Conservation (phyloP, 2,797 vertebrate genomes). For the Lerista edwardsae region DNA sequence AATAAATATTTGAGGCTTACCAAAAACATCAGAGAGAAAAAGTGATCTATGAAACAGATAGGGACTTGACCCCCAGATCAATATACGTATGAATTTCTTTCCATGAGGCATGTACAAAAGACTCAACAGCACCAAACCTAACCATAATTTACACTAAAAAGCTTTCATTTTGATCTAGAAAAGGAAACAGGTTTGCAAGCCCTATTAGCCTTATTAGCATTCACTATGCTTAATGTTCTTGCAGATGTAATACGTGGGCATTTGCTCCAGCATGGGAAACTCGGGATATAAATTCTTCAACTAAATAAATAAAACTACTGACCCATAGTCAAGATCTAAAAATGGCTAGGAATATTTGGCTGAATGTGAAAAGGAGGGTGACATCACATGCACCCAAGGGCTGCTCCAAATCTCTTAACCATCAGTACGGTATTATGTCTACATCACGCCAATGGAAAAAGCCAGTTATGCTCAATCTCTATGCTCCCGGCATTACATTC, state of each 20-base stretch:
- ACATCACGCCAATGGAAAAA: not conserved
- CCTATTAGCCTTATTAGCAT: not conserved
- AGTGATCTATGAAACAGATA: not conserved
- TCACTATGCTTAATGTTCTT: not conserved
- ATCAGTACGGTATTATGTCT: not conserved
- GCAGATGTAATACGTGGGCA: not conserved
- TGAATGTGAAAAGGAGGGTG: not conserved
- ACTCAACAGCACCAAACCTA: not conserved
- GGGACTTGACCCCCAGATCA: not conserved
- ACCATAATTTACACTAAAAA: not conserved
- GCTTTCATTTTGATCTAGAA: not conserved
- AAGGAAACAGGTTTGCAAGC: not conserved
- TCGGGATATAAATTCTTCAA: too few species aligned
- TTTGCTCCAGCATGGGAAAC: too few species aligned
- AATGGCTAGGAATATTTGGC: not conserved
- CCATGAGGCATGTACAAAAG: too few species aligned
- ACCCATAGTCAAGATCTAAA: too few species aligned
- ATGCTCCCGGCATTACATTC: not conserved
- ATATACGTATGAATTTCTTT: not conserved
- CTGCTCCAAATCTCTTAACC: not conserved
- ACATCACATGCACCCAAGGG: not conserved
- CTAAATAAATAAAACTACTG: too few species aligned
- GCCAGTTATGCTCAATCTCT: not conserved
- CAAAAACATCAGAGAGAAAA: not conserved
- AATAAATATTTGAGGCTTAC: slow-evolving; percentile 24